These are phyloP conservation scores for Grallaria varia DNA, from an alignment of 2,113 vertebrate species.

Conservation along the genomic window DNA sequence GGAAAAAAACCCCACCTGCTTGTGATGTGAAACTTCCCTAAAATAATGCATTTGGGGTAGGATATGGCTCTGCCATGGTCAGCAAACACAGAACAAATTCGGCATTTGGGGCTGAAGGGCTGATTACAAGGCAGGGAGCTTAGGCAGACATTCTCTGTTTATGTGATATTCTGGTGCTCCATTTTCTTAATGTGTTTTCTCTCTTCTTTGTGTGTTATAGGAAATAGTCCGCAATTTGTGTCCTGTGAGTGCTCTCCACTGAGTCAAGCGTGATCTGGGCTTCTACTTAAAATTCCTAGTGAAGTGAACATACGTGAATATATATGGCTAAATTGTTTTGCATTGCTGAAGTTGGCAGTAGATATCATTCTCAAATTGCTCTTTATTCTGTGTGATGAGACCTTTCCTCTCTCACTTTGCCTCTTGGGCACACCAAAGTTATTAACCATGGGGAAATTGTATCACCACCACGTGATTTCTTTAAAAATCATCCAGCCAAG, in stretches of 20 bases:
- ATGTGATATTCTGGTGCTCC: background rate
- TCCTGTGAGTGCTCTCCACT: background rate
- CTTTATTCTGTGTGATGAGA: background rate
- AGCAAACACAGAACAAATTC: background rate
- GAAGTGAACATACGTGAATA: background rate
- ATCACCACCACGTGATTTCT: background rate
- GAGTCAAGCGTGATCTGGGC: background rate
- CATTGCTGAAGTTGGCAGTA: background rate
- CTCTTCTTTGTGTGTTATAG: background rate
- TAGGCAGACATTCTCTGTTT: background rate
- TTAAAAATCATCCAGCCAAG: constrained; percentile 15
- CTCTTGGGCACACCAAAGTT: background rate
- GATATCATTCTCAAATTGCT: background rate
- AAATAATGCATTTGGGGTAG: background rate
- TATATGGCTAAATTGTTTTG: background rate
- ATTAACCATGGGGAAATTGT: background rate
- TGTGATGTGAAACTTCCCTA: background rate
- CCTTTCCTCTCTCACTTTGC: background rate
- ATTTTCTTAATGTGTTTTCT: background rate
- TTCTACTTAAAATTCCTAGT: background rate
- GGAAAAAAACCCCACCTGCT: too few relatives aligned
- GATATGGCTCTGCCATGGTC: background rate
- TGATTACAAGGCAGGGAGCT: background rate
- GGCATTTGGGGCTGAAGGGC: background rate
- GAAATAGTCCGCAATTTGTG: background rate